Evolutionary conservation across 37 sponge, comb jelly and placozoan species (phyloP).

Genomic region (Ephydatia muelleri): DNA sequence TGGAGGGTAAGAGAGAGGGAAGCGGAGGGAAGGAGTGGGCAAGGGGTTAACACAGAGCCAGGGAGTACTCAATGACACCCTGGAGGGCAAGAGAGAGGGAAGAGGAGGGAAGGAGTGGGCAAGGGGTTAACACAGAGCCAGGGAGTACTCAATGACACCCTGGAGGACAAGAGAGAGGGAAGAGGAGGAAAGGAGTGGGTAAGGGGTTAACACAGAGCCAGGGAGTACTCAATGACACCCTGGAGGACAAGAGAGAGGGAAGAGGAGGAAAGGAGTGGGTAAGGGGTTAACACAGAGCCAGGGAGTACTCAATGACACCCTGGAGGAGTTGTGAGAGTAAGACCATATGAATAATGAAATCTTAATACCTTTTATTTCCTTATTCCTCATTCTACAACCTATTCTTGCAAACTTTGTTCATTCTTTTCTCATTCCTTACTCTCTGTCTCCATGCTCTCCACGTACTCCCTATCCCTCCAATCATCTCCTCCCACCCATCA

Average conservation of each 20-base stretch:
- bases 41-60: neutral
- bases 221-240: too few relatives aligned
- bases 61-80: neutral
- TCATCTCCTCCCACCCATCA: neutral
- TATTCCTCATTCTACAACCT: too few relatives aligned
- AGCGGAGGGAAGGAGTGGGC: neutral
- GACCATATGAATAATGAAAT: neutral
- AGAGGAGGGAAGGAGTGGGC: slow-evolving; percentile 11
- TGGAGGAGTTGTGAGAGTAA: too few relatives aligned
- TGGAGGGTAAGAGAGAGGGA: neutral
- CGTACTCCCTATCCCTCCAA: neutral
- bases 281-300: too few relatives aligned
- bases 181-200: neutral
- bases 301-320: too few relatives aligned
- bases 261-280: neutral
- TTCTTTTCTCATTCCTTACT: neutral
- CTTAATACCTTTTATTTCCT: too few relatives aligned
- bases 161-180: neutral
- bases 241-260: neutral
- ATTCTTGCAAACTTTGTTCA: too few relatives aligned
- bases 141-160: neutral
- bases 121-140: slow-evolving; percentile 21
- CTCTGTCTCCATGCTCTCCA: neutral
- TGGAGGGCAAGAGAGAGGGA: neutral
- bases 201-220: neutral